Conservation (phyloP, 64 coral and sea anemone species). For the Montipora capricornis region DNA sequence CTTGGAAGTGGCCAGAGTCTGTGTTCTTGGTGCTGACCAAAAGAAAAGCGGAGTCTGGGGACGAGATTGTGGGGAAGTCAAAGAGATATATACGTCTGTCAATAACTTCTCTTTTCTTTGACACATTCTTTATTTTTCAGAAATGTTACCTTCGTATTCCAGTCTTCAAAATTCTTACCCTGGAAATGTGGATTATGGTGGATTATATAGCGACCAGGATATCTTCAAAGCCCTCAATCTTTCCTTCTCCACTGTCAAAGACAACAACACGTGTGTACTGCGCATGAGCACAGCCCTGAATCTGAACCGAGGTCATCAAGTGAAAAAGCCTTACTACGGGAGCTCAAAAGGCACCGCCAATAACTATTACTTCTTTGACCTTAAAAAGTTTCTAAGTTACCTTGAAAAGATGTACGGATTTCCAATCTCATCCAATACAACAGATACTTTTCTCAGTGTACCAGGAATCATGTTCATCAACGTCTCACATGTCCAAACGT, state of each 20-base stretch:
- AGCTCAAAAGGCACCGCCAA: neutral
- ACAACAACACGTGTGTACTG: constrained; percentile 75
- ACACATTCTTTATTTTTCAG: neutral
- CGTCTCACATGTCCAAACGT: neutral
- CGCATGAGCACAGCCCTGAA: constrained; percentile 85
- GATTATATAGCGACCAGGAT: constrained; percentile 22
- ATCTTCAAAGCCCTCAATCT: constrained; percentile 28
- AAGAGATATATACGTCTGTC: too few relatives aligned
- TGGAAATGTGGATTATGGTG: constrained; percentile 65
- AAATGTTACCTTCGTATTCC: constrained; percentile 58
- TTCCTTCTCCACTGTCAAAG: neutral
- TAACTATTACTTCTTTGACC: constrained; percentile 23
- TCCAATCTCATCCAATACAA: neutral
- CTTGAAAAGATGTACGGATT: constrained; percentile 15
- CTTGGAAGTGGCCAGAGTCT: too few relatives aligned
- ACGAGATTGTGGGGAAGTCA: too few relatives aligned
- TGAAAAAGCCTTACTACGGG: neutral
- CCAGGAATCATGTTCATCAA: constrained; percentile 85
- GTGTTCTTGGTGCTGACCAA: too few relatives aligned
- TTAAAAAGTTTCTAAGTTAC: neutral
- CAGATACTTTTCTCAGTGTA: constrained; percentile 34
- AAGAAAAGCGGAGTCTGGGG: too few relatives aligned
- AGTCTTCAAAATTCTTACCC: constrained; percentile 63
- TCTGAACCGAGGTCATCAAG: constrained; percentile 55
- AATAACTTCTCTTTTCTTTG: too few relatives aligned